Evolutionary conservation across 2,888 invertebrate genomes (phyloP).

Genomic region (Brenthis ino): DNA sequence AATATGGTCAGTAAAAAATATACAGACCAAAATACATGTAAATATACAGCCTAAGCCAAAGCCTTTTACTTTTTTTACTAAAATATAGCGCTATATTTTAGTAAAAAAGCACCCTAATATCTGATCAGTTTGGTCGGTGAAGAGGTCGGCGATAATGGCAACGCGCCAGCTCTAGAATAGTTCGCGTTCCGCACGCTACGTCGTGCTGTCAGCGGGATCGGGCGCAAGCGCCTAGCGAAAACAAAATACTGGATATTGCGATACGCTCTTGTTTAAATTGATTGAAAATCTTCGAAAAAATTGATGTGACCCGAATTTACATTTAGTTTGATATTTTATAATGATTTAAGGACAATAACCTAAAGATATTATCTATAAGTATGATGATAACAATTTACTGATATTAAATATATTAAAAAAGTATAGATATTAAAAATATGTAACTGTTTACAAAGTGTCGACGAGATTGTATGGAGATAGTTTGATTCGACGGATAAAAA

Average conservation of each 20-base stretch:
- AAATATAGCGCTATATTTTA: background rate
- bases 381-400: too few species aligned
- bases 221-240: conserved; percentile 22
- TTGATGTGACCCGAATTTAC: background rate
- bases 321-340: background rate
- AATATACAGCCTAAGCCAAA: too few species aligned
- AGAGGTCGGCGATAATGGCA: conserved; percentile 24
- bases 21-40: too few species aligned
- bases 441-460: too few species aligned
- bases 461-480: too few species aligned
- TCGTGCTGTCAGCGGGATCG: conserved; percentile 18
- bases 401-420: too few species aligned
- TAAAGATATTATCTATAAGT: too few species aligned
- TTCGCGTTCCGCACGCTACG: conserved; percentile 25
- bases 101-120: conserved; percentile 5
- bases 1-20: too few species aligned
- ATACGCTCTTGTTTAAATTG: conserved; percentile 18
- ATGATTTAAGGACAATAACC: too few species aligned
- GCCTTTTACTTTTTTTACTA: background rate
- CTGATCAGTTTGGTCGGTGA: conserved; percentile 5
- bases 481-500: too few species aligned
- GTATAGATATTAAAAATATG: too few species aligned
- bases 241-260: background rate
- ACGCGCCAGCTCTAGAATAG: conserved; percentile 36
- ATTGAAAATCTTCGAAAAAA: conserved; percentile 6